These are phyloP conservation scores for Hylomyscus alleni DNA, from an alignment of 2,797 vertebrate genomes.

Conservation along the genomic window DNA sequence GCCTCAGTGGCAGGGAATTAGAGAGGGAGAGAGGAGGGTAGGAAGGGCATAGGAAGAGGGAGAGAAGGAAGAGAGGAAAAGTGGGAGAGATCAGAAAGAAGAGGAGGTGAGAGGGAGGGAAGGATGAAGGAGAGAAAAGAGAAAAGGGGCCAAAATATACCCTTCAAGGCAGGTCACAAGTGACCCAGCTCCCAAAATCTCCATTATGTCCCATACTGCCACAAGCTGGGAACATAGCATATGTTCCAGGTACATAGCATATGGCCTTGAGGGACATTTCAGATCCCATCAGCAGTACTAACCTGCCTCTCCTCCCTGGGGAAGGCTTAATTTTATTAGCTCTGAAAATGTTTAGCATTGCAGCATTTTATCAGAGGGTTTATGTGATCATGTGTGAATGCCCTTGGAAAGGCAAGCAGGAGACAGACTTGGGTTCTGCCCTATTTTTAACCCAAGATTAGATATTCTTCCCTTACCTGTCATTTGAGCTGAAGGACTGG, in stretches of 20 bases:
- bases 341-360: neutral
- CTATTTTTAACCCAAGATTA: conserved; percentile 16
- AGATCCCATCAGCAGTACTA: neutral
- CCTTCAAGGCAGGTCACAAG: neutral
- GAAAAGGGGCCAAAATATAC: neutral
- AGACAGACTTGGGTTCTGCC: neutral
- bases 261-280: neutral
- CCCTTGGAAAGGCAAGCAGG: neutral
- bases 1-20: too few species aligned
- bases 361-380: neutral
- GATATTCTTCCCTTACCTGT: neutral
- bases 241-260: neutral
- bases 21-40: neutral
- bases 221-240: neutral
- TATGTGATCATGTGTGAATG: neutral
- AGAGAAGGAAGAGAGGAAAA: too few species aligned
- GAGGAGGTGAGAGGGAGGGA: neutral
- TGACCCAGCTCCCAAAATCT: neutral
- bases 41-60: too few species aligned
- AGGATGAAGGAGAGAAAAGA: neutral
- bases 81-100: neutral
- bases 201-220: neutral
- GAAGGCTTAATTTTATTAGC: neutral
- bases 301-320: neutral
- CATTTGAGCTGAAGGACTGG: conserved; percentile 13